Evolutionary conservation across 2,888 invertebrate genomes (phyloP).

Genomic region (Acleris literana): DNA sequence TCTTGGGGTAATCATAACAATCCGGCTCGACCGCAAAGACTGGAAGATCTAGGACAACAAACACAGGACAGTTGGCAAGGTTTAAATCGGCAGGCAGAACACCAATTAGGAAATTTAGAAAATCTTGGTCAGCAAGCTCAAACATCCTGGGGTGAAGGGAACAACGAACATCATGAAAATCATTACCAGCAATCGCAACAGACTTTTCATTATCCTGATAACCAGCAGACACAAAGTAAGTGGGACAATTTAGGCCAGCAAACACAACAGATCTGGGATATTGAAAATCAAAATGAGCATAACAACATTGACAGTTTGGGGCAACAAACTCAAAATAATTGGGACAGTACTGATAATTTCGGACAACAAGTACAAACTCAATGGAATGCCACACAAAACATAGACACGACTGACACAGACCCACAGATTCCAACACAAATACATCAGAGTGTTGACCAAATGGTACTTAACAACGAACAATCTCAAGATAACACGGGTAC

Average conservation of each 20-base stretch:
- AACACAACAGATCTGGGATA: conserved; percentile 35
- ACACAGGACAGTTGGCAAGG: conserved; percentile 23
- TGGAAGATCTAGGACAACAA: conserved; percentile 41
- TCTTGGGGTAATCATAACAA: conserved; percentile 41
- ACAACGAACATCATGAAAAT: conserved; percentile 6
- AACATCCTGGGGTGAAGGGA: conserved; percentile 9
- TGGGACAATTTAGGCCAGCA: conserved; percentile 37
- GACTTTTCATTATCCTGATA: conserved; percentile 15
- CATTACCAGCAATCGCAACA: conserved; percentile 32
- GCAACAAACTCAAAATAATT: conserved; percentile 41
- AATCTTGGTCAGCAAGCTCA: conserved; percentile 22
- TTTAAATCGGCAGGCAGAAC: neutral
- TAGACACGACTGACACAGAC: conserved; percentile 24
- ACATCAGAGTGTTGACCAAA: conserved; percentile 9
- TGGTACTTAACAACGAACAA: conserved; percentile 32
- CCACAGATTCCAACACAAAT: conserved; percentile 26
- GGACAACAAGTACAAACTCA: conserved; percentile 41
- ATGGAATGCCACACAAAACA: conserved; percentile 23
- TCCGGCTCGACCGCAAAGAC: conserved; percentile 15
- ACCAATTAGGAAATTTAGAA: conserved; percentile 2
- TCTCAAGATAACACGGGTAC: conserved; percentile 25
- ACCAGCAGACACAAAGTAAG: conserved; percentile 42
- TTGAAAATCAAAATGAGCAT: conserved; percentile 29
- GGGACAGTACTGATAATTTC: conserved; percentile 36
- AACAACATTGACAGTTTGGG: conserved; percentile 36